Evolutionary conservation across 2,888 invertebrate genomes (phyloP), one percentile per base, ranked within the genome.

Genomic region (Rambutsinella grinnellia): DNA sequence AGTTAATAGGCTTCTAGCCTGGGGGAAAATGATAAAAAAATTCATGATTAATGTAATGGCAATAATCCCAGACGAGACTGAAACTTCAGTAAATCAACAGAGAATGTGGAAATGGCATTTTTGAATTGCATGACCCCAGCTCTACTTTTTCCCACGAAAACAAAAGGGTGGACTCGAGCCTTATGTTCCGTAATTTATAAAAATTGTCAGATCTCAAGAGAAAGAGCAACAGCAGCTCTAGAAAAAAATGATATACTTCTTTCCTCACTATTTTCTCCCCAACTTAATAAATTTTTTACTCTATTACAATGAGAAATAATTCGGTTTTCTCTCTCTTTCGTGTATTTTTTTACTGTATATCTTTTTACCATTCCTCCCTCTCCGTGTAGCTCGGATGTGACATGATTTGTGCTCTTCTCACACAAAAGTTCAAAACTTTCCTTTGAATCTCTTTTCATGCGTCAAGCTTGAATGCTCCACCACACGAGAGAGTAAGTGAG

Each of bases 371-470:
- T 23, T 53, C 21, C 6, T 53, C 21, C 53, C 53, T 53, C 10
- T 53, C 53, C 36, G 13, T 36, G 5, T 63, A n/a, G n/a, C 24
- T 67, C 61, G 51, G n/a, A n/a, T 61, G 61, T 61, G 74, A 74
- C 74, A 74, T 74, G 74, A 74, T 74, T 74, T 74, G 74, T 74
- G 74, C 36, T 36, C 36, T 61, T 66, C 61, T 61, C 49, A 56
- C 62, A 56, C 67, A 67, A 74, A 58, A 74, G 51, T 58, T 53
- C 63, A 71, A 71, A 56, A 56, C 57, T 71, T 57, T 57, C 46
- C 36, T 21, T 60, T 63, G n/a, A n/a, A n/a, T n/a, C n/a, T n/a
- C n/a, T n/a, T n/a, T n/a, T n/a, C n/a, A n/a, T n/a, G n/a, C n/a
- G n/a, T n/a, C n/a, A n/a, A n/a, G n/a, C 21, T 62, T 56, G 27